A percentile compares a stretch with the other conserved stretches of the same genome.
phyloP scores from a whole-genome alignment of 2,888 invertebrate genomes.

The Nasonia oneida region DNA sequence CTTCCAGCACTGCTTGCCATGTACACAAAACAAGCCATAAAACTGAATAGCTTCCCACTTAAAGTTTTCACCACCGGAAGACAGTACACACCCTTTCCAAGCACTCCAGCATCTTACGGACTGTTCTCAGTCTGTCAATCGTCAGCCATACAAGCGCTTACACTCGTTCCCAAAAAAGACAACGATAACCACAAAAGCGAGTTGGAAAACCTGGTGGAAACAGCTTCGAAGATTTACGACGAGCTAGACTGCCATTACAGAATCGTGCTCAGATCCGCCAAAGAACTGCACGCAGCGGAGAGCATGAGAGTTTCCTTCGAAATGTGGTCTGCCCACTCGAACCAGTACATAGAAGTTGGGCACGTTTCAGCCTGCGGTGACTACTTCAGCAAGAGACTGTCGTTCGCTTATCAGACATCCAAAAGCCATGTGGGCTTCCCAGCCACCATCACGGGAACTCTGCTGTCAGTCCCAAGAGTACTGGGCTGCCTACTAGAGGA shows the following conservation, averaged over 20 bases:
- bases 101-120: slow-evolving; percentile 77
- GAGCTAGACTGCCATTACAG: slow-evolving; percentile 85
- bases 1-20: slow-evolving; percentile 87
- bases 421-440: slow-evolving; percentile 82
- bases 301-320: slow-evolving; percentile 85
- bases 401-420: slow-evolving; percentile 84
- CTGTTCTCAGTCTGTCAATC: slow-evolving; percentile 87
- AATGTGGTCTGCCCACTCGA: slow-evolving; percentile 85
- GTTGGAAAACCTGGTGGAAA: slow-evolving; percentile 81
- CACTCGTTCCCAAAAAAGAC: slow-evolving; percentile 79
- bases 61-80: slow-evolving; percentile 86
- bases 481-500: slow-evolving; percentile 88
- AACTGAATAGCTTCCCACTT: slow-evolving; percentile 84
- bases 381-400: slow-evolving; percentile 88
- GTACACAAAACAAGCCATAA: slow-evolving; percentile 85
- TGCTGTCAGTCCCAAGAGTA: slow-evolving; percentile 87
- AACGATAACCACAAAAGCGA: slow-evolving; percentile 80
- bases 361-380: slow-evolving; percentile 86
- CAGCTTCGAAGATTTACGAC: slow-evolving; percentile 83
- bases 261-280: slow-evolving; percentile 83
- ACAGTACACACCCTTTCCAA: slow-evolving; percentile 82
- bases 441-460: slow-evolving; percentile 86
- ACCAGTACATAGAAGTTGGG: slow-evolving; percentile 87
- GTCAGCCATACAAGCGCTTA: slow-evolving; percentile 83
- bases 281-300: slow-evolving; percentile 84